phyloP scores from a whole-genome alignment of 1,140 invertebrate genomes.

The Yoshiicerus persimilis region DNA sequence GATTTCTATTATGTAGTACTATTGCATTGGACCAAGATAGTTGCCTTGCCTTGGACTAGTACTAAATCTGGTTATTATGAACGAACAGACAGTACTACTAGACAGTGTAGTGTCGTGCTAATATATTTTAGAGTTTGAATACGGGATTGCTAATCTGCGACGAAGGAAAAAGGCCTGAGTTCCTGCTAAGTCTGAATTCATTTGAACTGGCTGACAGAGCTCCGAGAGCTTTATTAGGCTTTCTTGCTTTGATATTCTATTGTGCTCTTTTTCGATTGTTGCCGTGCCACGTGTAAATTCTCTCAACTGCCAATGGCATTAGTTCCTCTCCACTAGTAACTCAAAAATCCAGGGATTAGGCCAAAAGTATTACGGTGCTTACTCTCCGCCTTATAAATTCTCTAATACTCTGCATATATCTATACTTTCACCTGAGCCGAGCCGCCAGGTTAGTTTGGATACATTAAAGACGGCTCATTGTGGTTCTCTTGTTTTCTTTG shows the following conservation, averaged over 20 bases:
- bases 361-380: neutral
- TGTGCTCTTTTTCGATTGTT: neutral
- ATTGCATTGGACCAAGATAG: too few species aligned
- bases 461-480: neutral
- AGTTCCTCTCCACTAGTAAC: neutral
- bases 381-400: neutral
- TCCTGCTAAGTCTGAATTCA: neutral
- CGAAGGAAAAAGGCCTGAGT: neutral
- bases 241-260: neutral
- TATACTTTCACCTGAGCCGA: neutral
- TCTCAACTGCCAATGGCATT: neutral
- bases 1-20: too few species aligned
- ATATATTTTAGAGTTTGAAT: too few species aligned
- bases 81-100: too few species aligned
- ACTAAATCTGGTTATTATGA: too few species aligned
- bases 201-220: neutral
- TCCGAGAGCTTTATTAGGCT: neutral
- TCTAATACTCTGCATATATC: neutral
- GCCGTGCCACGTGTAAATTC: conserved; percentile 2
- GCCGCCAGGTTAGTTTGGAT: too few species aligned
- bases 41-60: too few species aligned
- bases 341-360: neutral
- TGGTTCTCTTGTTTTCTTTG: neutral
- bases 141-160: neutral
- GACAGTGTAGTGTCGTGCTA: too few species aligned